These are phyloP conservation scores for Vulpes vulpes DNA, from an alignment of 2,113 vertebrate species.

Conservation along the genomic window DNA sequence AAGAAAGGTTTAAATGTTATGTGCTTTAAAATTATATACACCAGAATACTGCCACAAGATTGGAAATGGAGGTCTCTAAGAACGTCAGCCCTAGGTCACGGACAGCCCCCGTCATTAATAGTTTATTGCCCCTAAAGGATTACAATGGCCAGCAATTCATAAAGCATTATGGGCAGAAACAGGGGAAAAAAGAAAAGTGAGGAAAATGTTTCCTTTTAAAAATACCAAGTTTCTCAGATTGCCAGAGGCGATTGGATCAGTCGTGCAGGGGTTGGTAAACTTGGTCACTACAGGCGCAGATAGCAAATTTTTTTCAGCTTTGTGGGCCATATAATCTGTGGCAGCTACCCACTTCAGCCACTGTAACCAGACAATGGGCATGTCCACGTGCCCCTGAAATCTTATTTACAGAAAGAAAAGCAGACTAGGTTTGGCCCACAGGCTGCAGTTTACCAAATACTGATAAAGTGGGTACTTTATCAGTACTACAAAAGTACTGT, in stretches of 20 bases:
- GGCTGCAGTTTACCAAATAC: background rate
- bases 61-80: background rate
- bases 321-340: background rate
- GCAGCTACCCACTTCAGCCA: background rate
- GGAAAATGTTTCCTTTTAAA: background rate
- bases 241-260: background rate
- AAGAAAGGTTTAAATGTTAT: constrained; percentile 8
- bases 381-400: background rate
- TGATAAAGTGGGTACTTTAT: background rate
- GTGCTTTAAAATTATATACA: background rate
- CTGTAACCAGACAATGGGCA: background rate
- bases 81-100: background rate
- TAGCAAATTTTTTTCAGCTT: background rate
- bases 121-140: background rate
- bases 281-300: background rate
- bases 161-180: background rate
- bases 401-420: background rate
- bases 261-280: background rate
- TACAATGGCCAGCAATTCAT: background rate
- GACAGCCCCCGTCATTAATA: background rate
- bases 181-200: background rate
- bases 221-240: constrained; percentile 43
- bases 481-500: background rate
- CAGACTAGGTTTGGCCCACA: background rate
- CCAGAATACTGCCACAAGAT: background rate